Evolutionary conservation across 2,113 vertebrate species (phyloP).

Genomic region (Orientallactaga bullata): DNA sequence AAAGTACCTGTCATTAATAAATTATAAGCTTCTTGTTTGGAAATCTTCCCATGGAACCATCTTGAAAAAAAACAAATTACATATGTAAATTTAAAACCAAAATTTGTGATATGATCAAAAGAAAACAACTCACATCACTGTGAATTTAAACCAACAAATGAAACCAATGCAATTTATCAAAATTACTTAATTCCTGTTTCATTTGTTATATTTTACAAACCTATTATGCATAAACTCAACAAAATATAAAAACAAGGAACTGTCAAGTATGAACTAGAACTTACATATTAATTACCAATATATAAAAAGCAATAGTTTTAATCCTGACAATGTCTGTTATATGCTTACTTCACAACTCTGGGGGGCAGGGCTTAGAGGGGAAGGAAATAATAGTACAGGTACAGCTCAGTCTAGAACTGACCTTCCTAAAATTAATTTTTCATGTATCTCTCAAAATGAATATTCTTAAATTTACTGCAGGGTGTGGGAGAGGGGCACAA

Average conservation of each 20-base stretch:
- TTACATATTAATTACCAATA: conserved; percentile 36
- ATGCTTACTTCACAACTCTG: neutral
- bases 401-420: neutral
- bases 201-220: conserved; percentile 26
- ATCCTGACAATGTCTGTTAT: neutral
- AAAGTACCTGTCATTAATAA: conserved; percentile 97
- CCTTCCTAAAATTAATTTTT: neutral
- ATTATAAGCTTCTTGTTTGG: conserved; percentile 98
- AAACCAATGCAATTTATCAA: neutral
- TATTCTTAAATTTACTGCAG: neutral
- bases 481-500: no score
- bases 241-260: conserved; percentile 10
- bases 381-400: neutral
- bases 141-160: conserved; percentile 69
- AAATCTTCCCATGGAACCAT: conserved; percentile 99
- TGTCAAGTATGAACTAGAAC: conserved; percentile 12
- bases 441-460: conserved; percentile 23
- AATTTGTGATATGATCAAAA: conserved; percentile 62
- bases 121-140: conserved; percentile 71
- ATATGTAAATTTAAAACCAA: conserved; percentile 62
- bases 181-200: conserved; percentile 19
- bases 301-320: conserved; percentile 11
- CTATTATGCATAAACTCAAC: conserved; percentile 23
- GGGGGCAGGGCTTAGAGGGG: no score
- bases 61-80: conserved; percentile 88